These are phyloP conservation scores for Lasioglossum pauxillum DNA, from an alignment of 2,888 invertebrate species.

Conservation along the genomic window DNA sequence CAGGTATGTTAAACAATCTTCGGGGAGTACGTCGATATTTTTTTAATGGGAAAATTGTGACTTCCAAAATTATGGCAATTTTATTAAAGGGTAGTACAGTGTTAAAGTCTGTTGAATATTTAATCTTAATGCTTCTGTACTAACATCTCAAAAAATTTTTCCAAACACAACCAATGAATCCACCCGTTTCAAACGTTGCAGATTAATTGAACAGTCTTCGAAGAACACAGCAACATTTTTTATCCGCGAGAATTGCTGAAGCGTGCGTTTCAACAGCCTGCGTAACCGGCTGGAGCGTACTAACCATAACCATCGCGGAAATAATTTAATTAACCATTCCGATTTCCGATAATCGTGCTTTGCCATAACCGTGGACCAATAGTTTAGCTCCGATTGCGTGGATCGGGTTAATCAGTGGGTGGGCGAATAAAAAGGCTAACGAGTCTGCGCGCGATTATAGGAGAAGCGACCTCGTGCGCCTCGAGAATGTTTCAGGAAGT, in stretches of 20 bases:
- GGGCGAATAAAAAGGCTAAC: not conserved
- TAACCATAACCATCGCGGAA: not conserved
- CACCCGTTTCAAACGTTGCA: not conserved
- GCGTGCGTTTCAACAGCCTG: not conserved
- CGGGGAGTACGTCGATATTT: no score
- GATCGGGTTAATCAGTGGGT: not conserved
- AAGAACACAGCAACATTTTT: not conserved
- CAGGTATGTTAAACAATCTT: no score
- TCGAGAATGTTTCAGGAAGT: conserved; percentile 28
- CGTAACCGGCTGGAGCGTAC: not conserved
- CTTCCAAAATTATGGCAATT: no score
- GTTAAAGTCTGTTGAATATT: no score
- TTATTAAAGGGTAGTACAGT: no score
- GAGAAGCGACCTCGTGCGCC: conserved; percentile 2
- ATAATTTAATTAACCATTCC: not conserved
- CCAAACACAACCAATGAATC: not conserved
- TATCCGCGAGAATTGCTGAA: not conserved
- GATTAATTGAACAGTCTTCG: not conserved
- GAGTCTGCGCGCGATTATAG: not conserved
- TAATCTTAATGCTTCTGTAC: no score
- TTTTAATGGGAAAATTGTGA: no score
- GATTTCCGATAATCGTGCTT: not conserved
- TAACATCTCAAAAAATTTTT: not conserved
- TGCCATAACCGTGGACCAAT: not conserved
- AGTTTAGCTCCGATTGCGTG: not conserved